Evolutionary conservation across 2,113 vertebrate species (phyloP).

Genomic region (Cephalopterus ornatus): DNA sequence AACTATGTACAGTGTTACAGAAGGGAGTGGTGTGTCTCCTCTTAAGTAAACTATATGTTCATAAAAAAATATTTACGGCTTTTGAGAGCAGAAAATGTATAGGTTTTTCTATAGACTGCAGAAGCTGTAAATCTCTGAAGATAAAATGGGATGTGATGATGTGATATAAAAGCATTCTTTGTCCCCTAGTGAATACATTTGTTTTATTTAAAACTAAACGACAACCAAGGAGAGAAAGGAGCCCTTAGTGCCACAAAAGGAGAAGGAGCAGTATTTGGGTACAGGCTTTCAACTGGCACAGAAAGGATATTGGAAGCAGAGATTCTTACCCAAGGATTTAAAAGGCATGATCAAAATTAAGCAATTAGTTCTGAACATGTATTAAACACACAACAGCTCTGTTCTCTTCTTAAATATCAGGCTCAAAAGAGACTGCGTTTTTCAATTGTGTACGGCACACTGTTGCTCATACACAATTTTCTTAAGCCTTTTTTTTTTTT

Average conservation of each 20-base stretch:
- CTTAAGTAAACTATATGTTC: slow-evolving; percentile 48
- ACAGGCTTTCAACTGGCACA: background rate
- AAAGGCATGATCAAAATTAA: slow-evolving; percentile 1
- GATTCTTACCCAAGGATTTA: background rate
- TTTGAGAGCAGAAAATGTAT: slow-evolving; percentile 42
- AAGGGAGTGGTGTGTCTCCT: background rate
- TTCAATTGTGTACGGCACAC: background rate
- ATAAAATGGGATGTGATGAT: slow-evolving; percentile 40
- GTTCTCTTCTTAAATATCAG: background rate
- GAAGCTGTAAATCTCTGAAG: slow-evolving; percentile 49
- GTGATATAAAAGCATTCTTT: slow-evolving; percentile 62
- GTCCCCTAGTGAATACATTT: slow-evolving; percentile 56
- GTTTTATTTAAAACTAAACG: slow-evolving; percentile 60
- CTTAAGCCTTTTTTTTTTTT: slow-evolving; percentile 11
- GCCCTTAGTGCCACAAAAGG: background rate
- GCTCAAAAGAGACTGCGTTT: background rate
- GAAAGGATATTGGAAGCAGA: background rate
- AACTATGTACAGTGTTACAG: background rate
- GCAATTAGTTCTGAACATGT: slow-evolving; percentile 5
- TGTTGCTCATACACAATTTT: slow-evolving; percentile 29
- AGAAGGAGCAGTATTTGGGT: slow-evolving; percentile 1
- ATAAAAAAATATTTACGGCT: slow-evolving; percentile 20
- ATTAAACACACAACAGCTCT: slow-evolving; percentile 18
- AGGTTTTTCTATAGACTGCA: slow-evolving; percentile 39
- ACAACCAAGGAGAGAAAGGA: slow-evolving; percentile 20